Percentiles rank a stretch among this genome's conserved stretches.
phyloP scores from a whole-genome alignment of 1,140 invertebrate genomes.

The Trachymyrmex septentrionalis region DNA sequence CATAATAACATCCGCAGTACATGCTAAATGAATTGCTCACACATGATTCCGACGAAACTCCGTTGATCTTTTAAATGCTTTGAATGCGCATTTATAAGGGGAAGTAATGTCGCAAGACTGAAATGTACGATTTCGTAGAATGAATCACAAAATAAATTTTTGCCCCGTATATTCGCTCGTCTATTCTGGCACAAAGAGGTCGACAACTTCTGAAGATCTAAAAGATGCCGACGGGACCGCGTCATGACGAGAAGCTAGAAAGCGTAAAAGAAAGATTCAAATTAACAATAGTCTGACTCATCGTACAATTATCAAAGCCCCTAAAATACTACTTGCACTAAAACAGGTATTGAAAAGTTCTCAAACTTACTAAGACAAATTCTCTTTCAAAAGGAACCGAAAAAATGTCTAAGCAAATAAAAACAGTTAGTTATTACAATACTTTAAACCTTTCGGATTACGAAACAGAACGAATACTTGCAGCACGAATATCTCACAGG shows the following conservation, averaged over 20 bases:
- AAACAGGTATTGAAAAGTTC: neutral
- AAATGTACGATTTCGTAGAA: slow-evolving; percentile 41
- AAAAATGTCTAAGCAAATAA: neutral
- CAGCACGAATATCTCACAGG: neutral
- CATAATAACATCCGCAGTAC: neutral
- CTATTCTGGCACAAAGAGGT: slow-evolving; percentile 60
- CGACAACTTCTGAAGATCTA: slow-evolving; percentile 55
- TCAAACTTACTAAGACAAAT: neutral
- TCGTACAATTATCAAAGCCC: neutral
- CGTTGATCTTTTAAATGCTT: neutral
- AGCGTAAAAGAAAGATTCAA: slow-evolving; percentile 52
- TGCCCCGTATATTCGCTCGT: slow-evolving; percentile 26
- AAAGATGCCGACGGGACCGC: neutral
- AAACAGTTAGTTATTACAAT: neutral
- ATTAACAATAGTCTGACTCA: slow-evolving; percentile 48
- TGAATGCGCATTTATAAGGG: neutral
- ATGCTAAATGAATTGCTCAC: neutral
- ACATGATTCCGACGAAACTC: neutral
- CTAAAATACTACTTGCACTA: neutral
- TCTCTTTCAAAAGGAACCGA: neutral
- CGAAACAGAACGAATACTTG: neutral
- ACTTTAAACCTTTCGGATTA: neutral
- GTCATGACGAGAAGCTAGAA: slow-evolving; percentile 61
- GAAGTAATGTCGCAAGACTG: slow-evolving; percentile 17
- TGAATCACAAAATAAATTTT: slow-evolving; percentile 49